Percentiles rank a stretch among this genome's conserved stretches.
Evolutionary conservation across 2,113 vertebrate genomes (phyloP).

Genomic region (Myrmecobius fasciatus): DNA sequence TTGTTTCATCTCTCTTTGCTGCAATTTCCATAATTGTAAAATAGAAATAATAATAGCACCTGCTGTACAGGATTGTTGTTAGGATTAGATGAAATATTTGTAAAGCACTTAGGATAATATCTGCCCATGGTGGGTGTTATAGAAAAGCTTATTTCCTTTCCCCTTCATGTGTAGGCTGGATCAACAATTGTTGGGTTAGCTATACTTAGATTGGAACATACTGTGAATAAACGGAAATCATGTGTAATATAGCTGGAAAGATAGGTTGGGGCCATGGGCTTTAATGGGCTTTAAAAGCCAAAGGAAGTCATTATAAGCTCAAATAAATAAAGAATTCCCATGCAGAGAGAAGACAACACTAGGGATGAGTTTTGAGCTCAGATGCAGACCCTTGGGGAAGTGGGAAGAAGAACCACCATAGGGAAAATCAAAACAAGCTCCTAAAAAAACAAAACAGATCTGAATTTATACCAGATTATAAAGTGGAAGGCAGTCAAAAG

Average conservation of each 20-base stretch:
- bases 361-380: background rate
- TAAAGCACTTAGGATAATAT: background rate
- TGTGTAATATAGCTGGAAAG: background rate
- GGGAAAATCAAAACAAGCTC: background rate
- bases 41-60: background rate
- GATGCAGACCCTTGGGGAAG: background rate
- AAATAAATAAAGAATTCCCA: background rate
- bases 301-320: background rate
- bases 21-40: too few relatives aligned
- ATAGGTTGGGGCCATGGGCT: background rate
- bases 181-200: background rate
- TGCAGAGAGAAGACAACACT: background rate
- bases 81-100: background rate
- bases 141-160: background rate
- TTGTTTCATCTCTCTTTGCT: too few relatives aligned
- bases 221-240: background rate
- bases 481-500: background rate
- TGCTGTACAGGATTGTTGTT: background rate
- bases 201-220: background rate
- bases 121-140: background rate
- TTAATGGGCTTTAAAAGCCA: background rate
- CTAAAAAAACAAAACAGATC: background rate
- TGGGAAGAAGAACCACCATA: background rate
- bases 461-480: background rate
- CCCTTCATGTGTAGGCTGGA: background rate